phyloP scores from a whole-genome alignment of 2,797 vertebrate genomes.

The Halcyon chelicuti region DNA sequence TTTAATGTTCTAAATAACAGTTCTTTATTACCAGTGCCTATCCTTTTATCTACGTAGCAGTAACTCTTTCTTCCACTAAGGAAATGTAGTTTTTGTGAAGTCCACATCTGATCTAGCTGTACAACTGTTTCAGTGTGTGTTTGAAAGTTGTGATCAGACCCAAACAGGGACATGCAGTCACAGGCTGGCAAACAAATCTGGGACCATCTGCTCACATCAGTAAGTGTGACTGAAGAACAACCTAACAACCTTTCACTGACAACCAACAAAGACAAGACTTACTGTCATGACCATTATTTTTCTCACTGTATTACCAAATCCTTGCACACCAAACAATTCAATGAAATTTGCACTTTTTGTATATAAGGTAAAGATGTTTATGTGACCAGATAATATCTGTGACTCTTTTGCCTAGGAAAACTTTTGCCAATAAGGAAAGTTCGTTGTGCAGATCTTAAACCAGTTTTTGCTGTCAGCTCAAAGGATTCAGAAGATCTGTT shows the following conservation, averaged over 20 bases:
- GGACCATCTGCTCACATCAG: too few species aligned
- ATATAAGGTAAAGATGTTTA: neutral
- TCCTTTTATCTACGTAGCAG: neutral
- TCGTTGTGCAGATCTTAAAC: neutral
- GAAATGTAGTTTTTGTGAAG: neutral
- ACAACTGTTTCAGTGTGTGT: rapidly evolving
- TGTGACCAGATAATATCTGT: neutral
- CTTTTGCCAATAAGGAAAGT: neutral
- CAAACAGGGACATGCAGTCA: neutral
- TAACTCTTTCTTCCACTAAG: neutral
- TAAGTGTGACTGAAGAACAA: neutral
- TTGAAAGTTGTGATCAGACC: neutral
- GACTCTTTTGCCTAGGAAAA: neutral
- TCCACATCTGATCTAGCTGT: neutral
- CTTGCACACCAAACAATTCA: neutral
- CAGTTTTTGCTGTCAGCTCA: neutral
- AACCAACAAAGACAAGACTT: neutral
- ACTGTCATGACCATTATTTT: neutral
- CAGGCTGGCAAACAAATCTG: neutral
- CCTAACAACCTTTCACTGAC: neutral
- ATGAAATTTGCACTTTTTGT: neutral
- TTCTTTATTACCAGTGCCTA: rapidly evolving
- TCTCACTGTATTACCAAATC: neutral
- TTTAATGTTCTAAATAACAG: neutral
- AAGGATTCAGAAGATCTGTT: neutral